Evolutionary conservation across 2,888 invertebrate species (phyloP).

Genomic region (Sepioteuthis lessoniana): DNA sequence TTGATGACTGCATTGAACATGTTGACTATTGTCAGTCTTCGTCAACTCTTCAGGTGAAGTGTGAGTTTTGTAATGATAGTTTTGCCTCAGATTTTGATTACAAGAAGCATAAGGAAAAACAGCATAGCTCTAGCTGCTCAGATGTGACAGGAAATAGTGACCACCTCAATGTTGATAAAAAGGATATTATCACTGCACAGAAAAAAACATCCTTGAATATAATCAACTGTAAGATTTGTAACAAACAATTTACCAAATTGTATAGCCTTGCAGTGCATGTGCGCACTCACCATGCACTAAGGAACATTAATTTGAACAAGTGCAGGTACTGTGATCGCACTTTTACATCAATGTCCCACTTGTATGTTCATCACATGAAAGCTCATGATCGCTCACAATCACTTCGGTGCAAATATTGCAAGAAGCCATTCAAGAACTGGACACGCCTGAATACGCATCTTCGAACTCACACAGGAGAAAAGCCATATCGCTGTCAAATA

Average conservation of each 20-base stretch:
- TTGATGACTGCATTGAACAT: neutral
- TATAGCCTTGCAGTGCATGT: neutral
- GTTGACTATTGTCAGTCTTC: neutral
- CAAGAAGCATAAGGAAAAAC: neutral
- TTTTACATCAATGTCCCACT: neutral
- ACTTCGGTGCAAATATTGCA: slow-evolving; percentile 34
- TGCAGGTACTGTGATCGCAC: slow-evolving; percentile 15
- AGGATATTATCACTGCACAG: neutral
- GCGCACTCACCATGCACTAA: neutral
- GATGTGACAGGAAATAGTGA: neutral
- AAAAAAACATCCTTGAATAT: neutral
- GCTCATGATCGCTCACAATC: neutral
- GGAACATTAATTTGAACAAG: neutral
- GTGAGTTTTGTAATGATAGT: neutral
- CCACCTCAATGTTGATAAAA: neutral
- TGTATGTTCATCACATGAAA: slow-evolving; percentile 24
- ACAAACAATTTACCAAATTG: neutral
- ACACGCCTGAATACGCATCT: neutral
- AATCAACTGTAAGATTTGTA: neutral
- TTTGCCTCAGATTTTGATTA: neutral
- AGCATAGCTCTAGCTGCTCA: neutral
- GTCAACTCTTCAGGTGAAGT: neutral
- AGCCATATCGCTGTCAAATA: neutral
- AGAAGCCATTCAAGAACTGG: slow-evolving; percentile 36
- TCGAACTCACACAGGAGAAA: neutral